Base-by-base conservation (phyloP, 2,113 vertebrate genomes). In the Plotosus lineatus region DNA sequence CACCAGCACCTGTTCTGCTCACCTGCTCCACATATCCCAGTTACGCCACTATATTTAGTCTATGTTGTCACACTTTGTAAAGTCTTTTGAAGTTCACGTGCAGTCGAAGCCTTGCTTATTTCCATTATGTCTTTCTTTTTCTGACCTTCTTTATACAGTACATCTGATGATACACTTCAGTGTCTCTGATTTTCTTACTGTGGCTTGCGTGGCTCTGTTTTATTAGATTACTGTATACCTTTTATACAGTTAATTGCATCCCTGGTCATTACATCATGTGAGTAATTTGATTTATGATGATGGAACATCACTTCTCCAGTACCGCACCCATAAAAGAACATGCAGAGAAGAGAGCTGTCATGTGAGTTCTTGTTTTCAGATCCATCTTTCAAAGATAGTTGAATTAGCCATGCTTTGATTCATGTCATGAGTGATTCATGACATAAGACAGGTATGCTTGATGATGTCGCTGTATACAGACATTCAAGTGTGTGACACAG, bases 321-420 rank as follows among this genome's bases (percentile, higher is more conserved):
- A 31, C 28, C 6, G 55, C 5, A 11, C 38, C 14, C 33, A 56
- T 33, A 80, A 72, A 72, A n/a, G n/a, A 19, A 46, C 38, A 46
- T 78, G 38, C n/a, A n/a, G n/a, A n/a, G n/a, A 28, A 72, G 10
- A 14, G 23, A 55, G n/a, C 51, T 69, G 79, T 74, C 80, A 50
- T 51, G 31, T 55, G 60, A 26, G 51, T 71, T 58, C 6, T 26
- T 79, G n/a, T 76, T 84, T 81, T 77, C 26, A 81, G 74, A 63
- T 58, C 40, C 71, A 33, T 75, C 55, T 56, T 82, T 51, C 31
- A 46, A 1, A 7, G 48, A 23, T 61, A 82, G 79, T 65, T 71
- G 65, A 71, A 81, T 84, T 78, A 72, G 72, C 50, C 44, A 58
- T 74, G 76, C 79, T 84, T 74, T 83, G 58, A 82, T 86, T 76